Evolutionary conservation across 2,888 invertebrate genomes (phyloP), one percentile per base, ranked within the genome.

Genomic region (Volucella inflata): DNA sequence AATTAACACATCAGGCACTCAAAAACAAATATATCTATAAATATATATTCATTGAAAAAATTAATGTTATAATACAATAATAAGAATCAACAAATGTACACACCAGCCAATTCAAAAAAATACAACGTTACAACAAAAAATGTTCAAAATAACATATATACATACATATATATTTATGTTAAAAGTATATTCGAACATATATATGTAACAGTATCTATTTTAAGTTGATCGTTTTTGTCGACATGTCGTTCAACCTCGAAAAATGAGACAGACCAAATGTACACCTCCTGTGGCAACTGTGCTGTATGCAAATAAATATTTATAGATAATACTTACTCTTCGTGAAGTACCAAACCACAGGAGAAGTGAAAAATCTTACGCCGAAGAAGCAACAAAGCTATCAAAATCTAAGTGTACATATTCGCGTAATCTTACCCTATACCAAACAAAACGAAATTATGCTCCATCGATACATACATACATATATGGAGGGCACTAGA

Each of bases 161-260:
- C 55, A 68, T 78, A 75, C 55, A 59, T 42, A 79, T 57, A 65
- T 38, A 75, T 62, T 79, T 79, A 79, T 79, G 75, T 84, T 30
- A 51, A 64, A 55, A 30, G 30, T 30, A 6, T 74, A 55, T 78
- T 74, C 36, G 70, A 75, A 70, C 74, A 79, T 46, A n/a, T n/a
- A n/a, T n/a, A n/a, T n/a, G n/a, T n/a, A 74, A 68, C 74, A 64
- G 70, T 42, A 40, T 84, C 79, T 84, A 84, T 84, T 84, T 79
- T 84, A 62, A 62, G 62, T 42, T n/a, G 17, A 53, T 79, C 44
- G 57, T 50, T 21, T 46, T n/a, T 50, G 21, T 74, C 64, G 67
- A 57, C 67, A 83, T 78, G 78, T 68, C 68, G 74, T 68, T 78
- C 78, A 81, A 59, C 68, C 64, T 70, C 70, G 48, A 40, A 62